phyloP scores from a whole-genome alignment of 2,113 vertebrate species.

The Dipodomys stephensi region DNA sequence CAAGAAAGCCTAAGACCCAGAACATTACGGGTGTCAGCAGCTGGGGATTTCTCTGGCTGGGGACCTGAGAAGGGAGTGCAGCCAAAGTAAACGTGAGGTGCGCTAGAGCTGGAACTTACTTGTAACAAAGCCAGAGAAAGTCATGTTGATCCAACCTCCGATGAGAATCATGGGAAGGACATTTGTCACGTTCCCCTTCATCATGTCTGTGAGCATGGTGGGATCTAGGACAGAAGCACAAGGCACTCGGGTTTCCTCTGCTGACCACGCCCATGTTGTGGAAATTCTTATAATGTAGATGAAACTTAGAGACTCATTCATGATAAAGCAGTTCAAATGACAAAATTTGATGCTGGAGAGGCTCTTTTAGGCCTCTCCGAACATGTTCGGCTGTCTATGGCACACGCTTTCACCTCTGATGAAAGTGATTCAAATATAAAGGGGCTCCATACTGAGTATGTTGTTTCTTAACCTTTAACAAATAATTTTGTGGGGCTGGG shows the following conservation, averaged over 20 bases:
- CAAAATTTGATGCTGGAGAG: background rate
- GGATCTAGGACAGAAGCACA: constrained; percentile 90
- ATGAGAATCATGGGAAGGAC: constrained; percentile 99
- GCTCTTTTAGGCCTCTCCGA: background rate
- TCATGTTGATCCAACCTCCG: constrained; percentile 99
- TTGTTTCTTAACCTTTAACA: background rate
- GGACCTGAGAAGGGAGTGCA: background rate
- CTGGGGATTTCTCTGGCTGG: background rate
- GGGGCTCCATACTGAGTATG: background rate
- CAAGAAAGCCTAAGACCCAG: background rate
- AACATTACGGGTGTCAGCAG: background rate
- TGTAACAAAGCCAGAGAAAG: constrained; percentile 99
- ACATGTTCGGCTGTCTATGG: background rate
- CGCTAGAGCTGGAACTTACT: constrained; percentile 88
- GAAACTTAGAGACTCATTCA: background rate
- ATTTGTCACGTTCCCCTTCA: constrained; percentile 99
- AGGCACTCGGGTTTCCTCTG: background rate
- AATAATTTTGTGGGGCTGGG: background rate
- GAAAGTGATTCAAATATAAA: background rate
- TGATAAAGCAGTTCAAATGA: background rate
- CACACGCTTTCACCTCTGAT: constrained; percentile 6
- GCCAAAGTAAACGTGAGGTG: background rate
- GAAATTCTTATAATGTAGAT: background rate
- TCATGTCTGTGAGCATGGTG: constrained; percentile 99
- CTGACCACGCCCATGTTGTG: background rate